These are phyloP conservation scores for Acanthurus lineatus DNA, from an alignment of 2,797 vertebrate genomes.

Conservation along the genomic window DNA sequence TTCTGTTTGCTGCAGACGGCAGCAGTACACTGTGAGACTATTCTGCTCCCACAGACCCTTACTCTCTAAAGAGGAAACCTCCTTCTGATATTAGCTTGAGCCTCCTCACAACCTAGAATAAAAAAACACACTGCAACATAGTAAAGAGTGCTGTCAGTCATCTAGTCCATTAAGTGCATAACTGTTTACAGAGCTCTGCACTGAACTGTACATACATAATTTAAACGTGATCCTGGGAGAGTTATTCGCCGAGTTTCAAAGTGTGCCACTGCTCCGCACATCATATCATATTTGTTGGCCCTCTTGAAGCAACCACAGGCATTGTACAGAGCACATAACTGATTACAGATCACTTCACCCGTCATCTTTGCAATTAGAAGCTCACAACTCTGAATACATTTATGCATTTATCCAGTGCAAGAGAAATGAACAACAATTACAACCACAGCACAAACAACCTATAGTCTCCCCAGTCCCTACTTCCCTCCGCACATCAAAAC, in stretches of 20 bases:
- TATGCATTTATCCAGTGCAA: conserved; percentile 46
- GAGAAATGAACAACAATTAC: conserved; percentile 60
- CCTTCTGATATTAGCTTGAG: conserved; percentile 32
- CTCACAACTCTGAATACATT: conserved; percentile 41
- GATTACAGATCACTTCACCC: conserved; percentile 56
- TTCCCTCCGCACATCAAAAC: conserved; percentile 36
- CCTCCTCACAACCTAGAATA: conserved; percentile 32
- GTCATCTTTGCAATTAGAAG: conserved; percentile 62
- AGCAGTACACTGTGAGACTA: not conserved
- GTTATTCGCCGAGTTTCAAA: conserved; percentile 62
- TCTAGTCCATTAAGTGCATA: conserved; percentile 81
- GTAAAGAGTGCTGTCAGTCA: conserved; percentile 76
- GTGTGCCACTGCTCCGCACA: conserved; percentile 53
- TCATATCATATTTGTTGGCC: conserved; percentile 56
- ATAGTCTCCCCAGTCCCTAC: conserved; percentile 21
- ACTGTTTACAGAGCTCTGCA: conserved; percentile 80
- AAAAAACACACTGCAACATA: conserved; percentile 24
- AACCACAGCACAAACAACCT: conserved; percentile 35
- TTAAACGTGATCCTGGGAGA: conserved; percentile 77
- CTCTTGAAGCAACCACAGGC: conserved; percentile 50
- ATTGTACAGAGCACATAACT: conserved; percentile 1
- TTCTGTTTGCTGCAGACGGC: conserved; percentile 26
- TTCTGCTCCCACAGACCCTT: conserved; percentile 1
- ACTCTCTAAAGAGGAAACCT: conserved; percentile 30
- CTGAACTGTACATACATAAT: conserved; percentile 84